Conservation (phyloP, 2,797 vertebrate genomes). For the Notamacropus eugenii region DNA sequence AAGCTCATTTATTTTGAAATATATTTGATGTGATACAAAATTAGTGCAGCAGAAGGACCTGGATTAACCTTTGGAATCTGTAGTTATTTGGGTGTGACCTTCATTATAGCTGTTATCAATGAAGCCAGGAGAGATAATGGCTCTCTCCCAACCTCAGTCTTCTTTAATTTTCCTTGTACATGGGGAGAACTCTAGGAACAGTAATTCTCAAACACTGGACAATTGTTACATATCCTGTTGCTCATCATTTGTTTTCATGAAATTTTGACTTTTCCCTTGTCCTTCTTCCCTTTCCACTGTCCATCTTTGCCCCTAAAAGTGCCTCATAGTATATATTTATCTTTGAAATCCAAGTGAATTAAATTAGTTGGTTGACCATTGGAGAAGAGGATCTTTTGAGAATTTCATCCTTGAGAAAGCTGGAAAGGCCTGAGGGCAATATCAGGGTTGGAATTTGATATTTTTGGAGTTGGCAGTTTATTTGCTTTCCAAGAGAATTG, state of each 20-base stretch:
- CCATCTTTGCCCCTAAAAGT: background rate
- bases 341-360: constrained; percentile 13
- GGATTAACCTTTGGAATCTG: background rate
- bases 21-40: background rate
- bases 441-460: background rate
- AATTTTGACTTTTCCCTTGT: background rate
- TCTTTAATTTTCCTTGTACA: background rate
- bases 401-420: background rate
- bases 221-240: background rate
- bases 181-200: background rate
- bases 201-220: background rate
- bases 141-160: background rate
- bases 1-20: background rate
- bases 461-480: background rate
- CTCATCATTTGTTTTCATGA: background rate
- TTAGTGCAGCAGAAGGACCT: background rate
- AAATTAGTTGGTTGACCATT: background rate
- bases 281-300: fast-evolving
- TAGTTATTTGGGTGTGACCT: background rate
- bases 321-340: background rate
- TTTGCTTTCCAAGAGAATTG: background rate
- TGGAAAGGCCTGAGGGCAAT: background rate
- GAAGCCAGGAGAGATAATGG: background rate
- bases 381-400: background rate
- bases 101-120: background rate